Evolutionary conservation across 2,888 invertebrate genomes (phyloP).

Genomic region (Eupithecia inturbata): DNA sequence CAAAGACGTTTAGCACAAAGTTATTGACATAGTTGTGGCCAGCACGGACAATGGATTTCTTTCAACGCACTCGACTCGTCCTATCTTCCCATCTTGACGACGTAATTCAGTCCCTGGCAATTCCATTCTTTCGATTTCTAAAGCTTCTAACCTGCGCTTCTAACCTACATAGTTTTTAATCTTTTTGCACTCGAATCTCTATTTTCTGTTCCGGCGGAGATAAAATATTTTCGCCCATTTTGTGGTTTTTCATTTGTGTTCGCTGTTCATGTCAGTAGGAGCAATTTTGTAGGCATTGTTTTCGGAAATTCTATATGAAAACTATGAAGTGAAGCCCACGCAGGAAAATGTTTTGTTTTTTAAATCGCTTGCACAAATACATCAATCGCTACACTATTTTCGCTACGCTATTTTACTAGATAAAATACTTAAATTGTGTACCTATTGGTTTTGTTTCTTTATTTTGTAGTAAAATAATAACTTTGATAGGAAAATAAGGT

Average conservation of each 20-base stretch:
- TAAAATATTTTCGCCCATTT: slow-evolving; percentile 17
- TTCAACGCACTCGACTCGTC: slow-evolving; percentile 11
- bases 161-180: slow-evolving; percentile 43
- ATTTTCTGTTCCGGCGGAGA: slow-evolving; percentile 16
- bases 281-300: slow-evolving; percentile 47
- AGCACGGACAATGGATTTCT: slow-evolving; percentile 25
- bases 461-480: background rate
- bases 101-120: slow-evolving; percentile 12
- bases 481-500: background rate
- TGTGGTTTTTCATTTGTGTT: slow-evolving; percentile 22
- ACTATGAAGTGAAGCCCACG: background rate
- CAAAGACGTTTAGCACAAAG: slow-evolving; percentile 21
- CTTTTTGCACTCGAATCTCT: slow-evolving; percentile 38
- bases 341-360: background rate
- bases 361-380: slow-evolving; percentile 14
- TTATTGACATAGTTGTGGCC: slow-evolving; percentile 24
- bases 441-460: background rate
- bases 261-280: slow-evolving; percentile 41
- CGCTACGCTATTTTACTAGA: too few species aligned
- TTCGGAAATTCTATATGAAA: slow-evolving; percentile 22
- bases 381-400: too few species aligned
- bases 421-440: background rate
- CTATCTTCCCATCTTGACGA: slow-evolving; percentile 11
- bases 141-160: slow-evolving; percentile 33
- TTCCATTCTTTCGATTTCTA: slow-evolving; percentile 10